phyloP scores from a whole-genome alignment of 2,113 vertebrate species.

The Thinocorus orbignyianus region DNA sequence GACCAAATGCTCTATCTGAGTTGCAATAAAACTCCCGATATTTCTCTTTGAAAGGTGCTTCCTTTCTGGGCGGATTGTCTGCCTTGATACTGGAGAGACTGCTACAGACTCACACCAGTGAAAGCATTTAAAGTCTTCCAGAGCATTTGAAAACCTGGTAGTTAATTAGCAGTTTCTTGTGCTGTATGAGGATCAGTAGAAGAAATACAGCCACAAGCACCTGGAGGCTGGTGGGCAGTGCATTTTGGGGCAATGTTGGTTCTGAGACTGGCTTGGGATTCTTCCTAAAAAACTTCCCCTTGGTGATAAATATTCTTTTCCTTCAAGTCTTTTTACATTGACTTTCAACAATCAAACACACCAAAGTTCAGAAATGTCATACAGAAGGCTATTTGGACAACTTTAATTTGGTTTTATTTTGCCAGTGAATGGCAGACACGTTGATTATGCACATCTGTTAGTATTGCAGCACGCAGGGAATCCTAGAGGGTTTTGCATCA shows the following conservation, averaged over 20 bases:
- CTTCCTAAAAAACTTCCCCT: background rate
- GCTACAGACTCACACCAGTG: background rate
- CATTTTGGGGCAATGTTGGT: background rate
- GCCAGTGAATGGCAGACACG: background rate
- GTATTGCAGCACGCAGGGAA: background rate
- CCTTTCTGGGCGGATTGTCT: background rate
- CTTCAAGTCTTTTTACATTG: background rate
- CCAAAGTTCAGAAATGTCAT: background rate
- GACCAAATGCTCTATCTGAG: background rate
- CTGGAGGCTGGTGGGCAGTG: background rate
- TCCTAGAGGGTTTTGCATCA: background rate
- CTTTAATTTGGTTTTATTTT: background rate
- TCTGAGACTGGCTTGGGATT: background rate
- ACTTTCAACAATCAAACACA: background rate
- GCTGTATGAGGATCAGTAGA: background rate
- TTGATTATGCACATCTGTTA: background rate
- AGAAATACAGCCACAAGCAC: background rate
- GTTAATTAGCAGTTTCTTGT: background rate
- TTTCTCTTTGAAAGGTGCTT: background rate
- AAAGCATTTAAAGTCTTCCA: background rate
- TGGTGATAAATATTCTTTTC: background rate
- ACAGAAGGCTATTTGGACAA: background rate
- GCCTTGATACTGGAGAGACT: background rate
- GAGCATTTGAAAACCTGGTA: background rate
- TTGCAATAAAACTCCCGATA: background rate